Evolutionary conservation across 1,140 invertebrate genomes (phyloP).

Genomic region (Musca domestica): DNA sequence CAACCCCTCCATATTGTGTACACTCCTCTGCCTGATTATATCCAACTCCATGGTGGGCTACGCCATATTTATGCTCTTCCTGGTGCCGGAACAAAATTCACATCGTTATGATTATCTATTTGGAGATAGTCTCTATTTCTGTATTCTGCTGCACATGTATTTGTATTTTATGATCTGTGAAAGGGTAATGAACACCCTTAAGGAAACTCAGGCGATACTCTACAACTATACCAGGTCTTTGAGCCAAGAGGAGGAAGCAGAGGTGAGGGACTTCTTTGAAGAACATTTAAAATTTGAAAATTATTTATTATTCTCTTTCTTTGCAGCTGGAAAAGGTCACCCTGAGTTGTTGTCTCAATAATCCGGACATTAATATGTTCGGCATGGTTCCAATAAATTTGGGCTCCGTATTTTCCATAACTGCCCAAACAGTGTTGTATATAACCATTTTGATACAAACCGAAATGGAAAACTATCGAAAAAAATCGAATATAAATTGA

Average conservation of each 20-base stretch:
- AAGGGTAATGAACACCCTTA: not conserved
- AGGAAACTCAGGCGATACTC: not conserved
- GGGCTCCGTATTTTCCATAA: not conserved
- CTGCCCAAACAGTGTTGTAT: not conserved
- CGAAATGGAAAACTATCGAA: not conserved
- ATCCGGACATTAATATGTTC: not conserved
- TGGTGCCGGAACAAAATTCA: no score
- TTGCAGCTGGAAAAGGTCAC: not conserved
- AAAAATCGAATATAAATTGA: no score
- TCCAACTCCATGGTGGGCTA: constrained; percentile 10
- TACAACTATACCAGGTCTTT: not conserved
- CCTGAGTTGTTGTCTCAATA: not conserved
- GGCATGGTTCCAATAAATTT: not conserved
- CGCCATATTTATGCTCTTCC: not conserved
- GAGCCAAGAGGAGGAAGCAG: no score
- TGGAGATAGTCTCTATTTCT: not conserved
- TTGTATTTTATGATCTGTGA: not conserved
- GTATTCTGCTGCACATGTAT: not conserved
- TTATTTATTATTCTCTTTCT: not conserved
- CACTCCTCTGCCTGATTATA: not conserved
- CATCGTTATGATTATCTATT: not conserved
- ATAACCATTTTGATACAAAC: not conserved
- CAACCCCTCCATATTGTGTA: not conserved
- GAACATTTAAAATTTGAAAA: not conserved
- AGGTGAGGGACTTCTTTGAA: not conserved